These are phyloP conservation scores for Masticophis lateralis DNA, from an alignment of 2,797 vertebrate species.

Conservation along the genomic window DNA sequence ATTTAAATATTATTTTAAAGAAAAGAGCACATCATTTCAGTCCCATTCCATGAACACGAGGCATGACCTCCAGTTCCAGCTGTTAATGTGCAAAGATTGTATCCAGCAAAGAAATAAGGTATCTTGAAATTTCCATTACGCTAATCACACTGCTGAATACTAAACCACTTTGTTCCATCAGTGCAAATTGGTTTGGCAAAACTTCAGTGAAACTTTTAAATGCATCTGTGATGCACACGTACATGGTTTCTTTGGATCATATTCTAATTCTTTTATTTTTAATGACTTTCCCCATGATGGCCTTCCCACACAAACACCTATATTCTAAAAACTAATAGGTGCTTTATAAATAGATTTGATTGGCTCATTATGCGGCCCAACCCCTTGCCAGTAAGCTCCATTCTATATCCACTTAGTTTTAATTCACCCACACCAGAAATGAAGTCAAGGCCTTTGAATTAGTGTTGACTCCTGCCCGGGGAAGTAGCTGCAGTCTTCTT, in stretches of 20 bases:
- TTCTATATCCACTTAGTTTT: slow-evolving; percentile 14
- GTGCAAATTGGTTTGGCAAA: not conserved
- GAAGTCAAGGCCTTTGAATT: not conserved
- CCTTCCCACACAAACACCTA: not conserved
- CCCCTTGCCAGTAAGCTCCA: not conserved
- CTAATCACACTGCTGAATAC: too few species aligned
- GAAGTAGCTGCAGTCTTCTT: not conserved
- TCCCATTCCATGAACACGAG: not conserved
- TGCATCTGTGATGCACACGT: not conserved
- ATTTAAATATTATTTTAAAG: slow-evolving; percentile 19
- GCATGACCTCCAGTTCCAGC: not conserved
- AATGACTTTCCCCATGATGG: slow-evolving; percentile 1
- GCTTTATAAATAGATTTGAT: slow-evolving; percentile 9
- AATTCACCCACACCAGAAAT: not conserved
- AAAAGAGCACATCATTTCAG: not conserved
- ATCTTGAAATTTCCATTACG: not conserved
- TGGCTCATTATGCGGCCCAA: not conserved
- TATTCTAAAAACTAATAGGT: slow-evolving; percentile 7
- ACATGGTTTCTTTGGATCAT: not conserved
- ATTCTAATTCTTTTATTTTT: not conserved
- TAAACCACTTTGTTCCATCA: not conserved
- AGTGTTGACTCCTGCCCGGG: not conserved
- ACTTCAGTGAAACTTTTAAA: not conserved
- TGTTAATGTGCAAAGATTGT: slow-evolving; percentile 14
- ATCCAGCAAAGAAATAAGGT: not conserved